Percentiles rank a stretch among this genome's conserved stretches.
phyloP scores from a whole-genome alignment of 2,113 vertebrate genomes.

The Centropristis striata region DNA sequence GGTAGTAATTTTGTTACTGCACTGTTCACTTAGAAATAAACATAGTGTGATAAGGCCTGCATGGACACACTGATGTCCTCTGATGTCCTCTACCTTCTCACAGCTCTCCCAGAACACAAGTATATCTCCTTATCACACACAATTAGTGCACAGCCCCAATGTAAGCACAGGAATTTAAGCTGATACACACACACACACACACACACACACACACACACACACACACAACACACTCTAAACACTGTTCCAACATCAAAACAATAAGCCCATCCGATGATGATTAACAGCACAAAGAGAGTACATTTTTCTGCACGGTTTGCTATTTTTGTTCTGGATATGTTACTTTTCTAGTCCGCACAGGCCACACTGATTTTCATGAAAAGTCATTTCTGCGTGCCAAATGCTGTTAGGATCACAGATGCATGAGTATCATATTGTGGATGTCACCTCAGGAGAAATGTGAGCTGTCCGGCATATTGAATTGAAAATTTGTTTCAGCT shows the following conservation, averaged over 20 bases:
- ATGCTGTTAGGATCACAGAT: constrained; percentile 60
- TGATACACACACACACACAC: background rate
- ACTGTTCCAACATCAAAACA: constrained; percentile 56
- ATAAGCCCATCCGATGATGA: constrained; percentile 45
- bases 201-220: background rate
- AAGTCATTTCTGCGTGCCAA: constrained; percentile 61
- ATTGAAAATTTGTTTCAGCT: constrained; percentile 57
- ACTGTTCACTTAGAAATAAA: constrained; percentile 25
- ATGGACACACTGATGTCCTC: constrained; percentile 61
- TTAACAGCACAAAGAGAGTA: constrained; percentile 51
- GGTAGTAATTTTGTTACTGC: constrained; percentile 15
- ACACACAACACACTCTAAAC: constrained; percentile 5
- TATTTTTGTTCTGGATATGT: constrained; percentile 52
- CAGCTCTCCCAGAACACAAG: constrained; percentile 22
- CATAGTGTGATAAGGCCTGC: constrained; percentile 32
- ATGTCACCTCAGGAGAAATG: constrained; percentile 63
- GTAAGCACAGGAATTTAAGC: constrained; percentile 23
- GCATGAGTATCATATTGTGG: constrained; percentile 60
- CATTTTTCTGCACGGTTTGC: constrained; percentile 39
- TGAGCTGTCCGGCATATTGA: constrained; percentile 58
- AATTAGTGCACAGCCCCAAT: constrained; percentile 43
- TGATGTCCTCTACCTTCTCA: constrained; percentile 51
- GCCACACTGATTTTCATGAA: constrained; percentile 56
- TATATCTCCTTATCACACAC: constrained; percentile 54
- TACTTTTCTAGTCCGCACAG: constrained; percentile 47